These are phyloP conservation scores for Vidua macroura DNA, from an alignment of 2,113 vertebrate genomes.

Conservation along the genomic window DNA sequence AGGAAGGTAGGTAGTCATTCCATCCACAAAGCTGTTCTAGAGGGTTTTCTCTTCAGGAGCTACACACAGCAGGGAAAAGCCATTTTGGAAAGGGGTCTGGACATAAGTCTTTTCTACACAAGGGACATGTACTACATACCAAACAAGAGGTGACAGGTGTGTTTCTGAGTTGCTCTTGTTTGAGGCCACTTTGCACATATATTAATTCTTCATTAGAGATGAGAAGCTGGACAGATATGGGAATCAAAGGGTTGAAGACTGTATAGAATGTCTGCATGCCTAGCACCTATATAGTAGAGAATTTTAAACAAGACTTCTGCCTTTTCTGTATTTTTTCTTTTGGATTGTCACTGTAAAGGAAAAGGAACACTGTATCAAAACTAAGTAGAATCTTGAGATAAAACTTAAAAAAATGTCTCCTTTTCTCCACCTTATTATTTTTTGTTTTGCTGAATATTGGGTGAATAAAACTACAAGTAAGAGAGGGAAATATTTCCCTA, in stretches of 20 bases:
- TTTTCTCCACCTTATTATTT: background rate
- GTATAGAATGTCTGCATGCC: background rate
- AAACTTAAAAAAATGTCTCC: background rate
- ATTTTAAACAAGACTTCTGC: background rate
- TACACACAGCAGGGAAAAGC: background rate
- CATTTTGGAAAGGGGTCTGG: background rate
- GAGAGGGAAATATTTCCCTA: conserved; percentile 59
- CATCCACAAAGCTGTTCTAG: background rate
- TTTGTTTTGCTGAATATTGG: background rate
- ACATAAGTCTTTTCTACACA: background rate
- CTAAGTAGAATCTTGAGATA: background rate
- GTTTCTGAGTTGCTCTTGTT: background rate
- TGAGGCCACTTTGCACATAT: background rate
- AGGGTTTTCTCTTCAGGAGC: background rate
- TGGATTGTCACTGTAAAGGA: background rate
- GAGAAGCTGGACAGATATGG: background rate
- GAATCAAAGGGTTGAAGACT: background rate
- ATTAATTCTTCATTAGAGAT: background rate
- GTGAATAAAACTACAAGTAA: conserved; percentile 9
- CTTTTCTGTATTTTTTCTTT: background rate
- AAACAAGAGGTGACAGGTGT: background rate
- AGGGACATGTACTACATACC: background rate
- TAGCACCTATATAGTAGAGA: background rate
- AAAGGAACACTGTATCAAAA: background rate
- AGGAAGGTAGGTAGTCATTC: background rate